Evolutionary conservation across 1,140 invertebrate species (phyloP), one percentile per base, ranked within the genome.

Genomic region (Teleopsis dalmanni): DNA sequence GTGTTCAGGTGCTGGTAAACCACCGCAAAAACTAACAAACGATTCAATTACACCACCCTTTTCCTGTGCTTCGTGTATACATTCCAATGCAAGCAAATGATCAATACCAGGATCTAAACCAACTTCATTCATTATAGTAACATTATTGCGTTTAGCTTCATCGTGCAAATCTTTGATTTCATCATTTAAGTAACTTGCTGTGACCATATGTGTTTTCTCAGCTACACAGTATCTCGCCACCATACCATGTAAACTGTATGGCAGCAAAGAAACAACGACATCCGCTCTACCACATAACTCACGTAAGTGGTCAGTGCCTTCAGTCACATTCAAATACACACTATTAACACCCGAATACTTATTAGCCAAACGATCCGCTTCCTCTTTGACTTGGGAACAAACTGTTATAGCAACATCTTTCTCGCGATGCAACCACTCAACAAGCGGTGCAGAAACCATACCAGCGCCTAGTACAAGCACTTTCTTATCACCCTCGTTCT

Each of bases 81-180:
- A 95, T 70, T 99, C 93, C 72, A 98, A 81, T 0, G 97, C 97
- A 38, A 99, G 70, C 36, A 99, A 77, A 73, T 99, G 97, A 72
- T 99, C 97, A 54, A 99, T 70, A 82, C 95, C 96, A 1, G 97
- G 97, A 71, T 99, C 97, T 6, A 99, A 73, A 5, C 97, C 97
- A 1, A 97, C 83, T 75, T 99, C 96, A 66, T 97, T 82, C 26
- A 98, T 73, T 36, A 98, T 81, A 0, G 92, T 96, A 1, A 98
- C 75, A 1, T 87, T 91, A 10, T 90, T 88, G 37, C 87, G 79
- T 40, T 80, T 76, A 1, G 93, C 93, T 50, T 77, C 78, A 11
- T 89, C 69, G 57, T 98, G 83, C 3, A 98, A 67, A 1, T 80
- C 78, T 51, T 78, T 81, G 60, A 99, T 86, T 56, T 88, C 81